These are phyloP conservation scores for Callosobruchus maculatus DNA, from an alignment of 2,888 invertebrate genomes.

Conservation along the genomic window DNA sequence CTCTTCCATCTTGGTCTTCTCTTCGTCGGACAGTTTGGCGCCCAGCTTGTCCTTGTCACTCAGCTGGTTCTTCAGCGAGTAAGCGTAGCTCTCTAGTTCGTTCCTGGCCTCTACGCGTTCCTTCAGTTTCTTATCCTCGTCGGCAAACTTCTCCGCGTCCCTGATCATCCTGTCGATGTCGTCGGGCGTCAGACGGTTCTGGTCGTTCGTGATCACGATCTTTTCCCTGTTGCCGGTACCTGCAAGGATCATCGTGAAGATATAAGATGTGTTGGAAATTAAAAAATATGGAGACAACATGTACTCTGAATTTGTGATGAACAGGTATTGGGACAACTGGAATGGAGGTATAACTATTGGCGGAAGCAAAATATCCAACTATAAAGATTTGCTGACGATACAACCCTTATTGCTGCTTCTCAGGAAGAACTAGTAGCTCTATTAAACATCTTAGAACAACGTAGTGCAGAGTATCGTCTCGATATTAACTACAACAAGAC, in stretches of 20 bases:
- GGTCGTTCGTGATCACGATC: constrained; percentile 98
- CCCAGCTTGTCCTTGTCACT: constrained; percentile 84
- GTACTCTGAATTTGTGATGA: too few relatives aligned
- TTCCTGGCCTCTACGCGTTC: constrained; percentile 95
- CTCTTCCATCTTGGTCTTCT: constrained; percentile 91
- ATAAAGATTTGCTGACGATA: too few relatives aligned
- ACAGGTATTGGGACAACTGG: too few relatives aligned
- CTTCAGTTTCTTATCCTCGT: constrained; percentile 96
- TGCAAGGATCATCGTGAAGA: neutral
- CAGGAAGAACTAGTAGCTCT: too few relatives aligned
- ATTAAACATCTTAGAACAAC: too few relatives aligned
- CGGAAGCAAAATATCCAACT: too few relatives aligned
- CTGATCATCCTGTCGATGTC: constrained; percentile 99
- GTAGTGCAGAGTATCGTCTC: too few relatives aligned
- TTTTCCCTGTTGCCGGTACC: constrained; percentile 96
- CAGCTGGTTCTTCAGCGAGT: constrained; percentile 95
- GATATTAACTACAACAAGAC: too few relatives aligned
- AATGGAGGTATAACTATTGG: too few relatives aligned
- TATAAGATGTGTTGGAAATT: too few relatives aligned
- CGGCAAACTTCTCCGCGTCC: constrained; percentile 98
- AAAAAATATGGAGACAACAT: too few relatives aligned
- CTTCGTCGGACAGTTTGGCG: constrained; percentile 81
- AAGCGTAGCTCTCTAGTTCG: constrained; percentile 95
- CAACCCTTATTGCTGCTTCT: too few relatives aligned
- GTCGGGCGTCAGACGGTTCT: constrained; percentile 91